phyloP scores from a whole-genome alignment of 2,113 vertebrate genomes.

The Telmatochromis bifrenatus region DNA sequence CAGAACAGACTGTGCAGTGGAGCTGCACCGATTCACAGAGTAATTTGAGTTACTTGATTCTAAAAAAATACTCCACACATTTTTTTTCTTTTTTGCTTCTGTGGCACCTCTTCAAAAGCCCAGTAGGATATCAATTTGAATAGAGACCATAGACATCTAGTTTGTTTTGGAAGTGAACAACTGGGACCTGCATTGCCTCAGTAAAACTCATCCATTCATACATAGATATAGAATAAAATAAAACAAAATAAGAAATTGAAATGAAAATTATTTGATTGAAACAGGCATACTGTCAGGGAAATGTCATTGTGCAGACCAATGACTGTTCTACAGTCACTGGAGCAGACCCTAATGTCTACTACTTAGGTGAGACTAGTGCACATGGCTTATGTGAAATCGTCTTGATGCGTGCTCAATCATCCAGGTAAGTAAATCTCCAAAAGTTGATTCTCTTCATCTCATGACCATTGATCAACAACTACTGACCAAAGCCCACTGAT shows the following conservation, averaged over 20 bases:
- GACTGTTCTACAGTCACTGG: not conserved
- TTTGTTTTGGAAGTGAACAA: not conserved
- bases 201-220: rapidly evolving
- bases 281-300: not conserved
- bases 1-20: rapidly evolving
- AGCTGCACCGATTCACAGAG: rapidly evolving
- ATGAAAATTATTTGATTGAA: not conserved
- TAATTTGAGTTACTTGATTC: not conserved
- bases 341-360: not conserved
- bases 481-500: rapidly evolving
- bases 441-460: too few relatives aligned
- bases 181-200: rapidly evolving
- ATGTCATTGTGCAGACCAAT: not conserved
- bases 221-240: not conserved
- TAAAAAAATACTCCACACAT: rapidly evolving
- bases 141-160: not conserved
- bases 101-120: rapidly evolving
- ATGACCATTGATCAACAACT: rapidly evolving
- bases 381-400: too few relatives aligned
- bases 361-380: too few relatives aligned
- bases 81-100: rapidly evolving
- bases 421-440: too few relatives aligned
- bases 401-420: too few relatives aligned
- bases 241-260: not conserved
- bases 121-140: rapidly evolving